A percentile compares a stretch with the other conserved stretches of the same genome.
Evolutionary conservation across 2,888 invertebrate species (phyloP).

Genomic region (Cataglyphis albicans): DNA sequence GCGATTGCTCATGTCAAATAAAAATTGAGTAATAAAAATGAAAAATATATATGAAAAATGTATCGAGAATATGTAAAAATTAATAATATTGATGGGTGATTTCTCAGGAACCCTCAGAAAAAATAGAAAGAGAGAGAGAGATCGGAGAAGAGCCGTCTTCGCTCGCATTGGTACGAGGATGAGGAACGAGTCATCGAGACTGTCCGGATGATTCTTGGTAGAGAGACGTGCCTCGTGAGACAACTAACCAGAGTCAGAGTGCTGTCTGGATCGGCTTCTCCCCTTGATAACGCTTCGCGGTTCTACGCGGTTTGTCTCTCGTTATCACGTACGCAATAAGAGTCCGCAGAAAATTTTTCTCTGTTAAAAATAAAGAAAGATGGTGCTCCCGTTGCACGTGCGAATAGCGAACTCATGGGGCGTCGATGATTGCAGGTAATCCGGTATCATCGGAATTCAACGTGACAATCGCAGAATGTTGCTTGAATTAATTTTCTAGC

Average conservation of each 20-base stretch:
- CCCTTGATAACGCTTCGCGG: constrained; percentile 75
- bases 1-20: not conserved
- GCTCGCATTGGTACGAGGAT: constrained; percentile 74
- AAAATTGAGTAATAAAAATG: not conserved
- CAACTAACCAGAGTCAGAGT: constrained; percentile 79
- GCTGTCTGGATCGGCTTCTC: constrained; percentile 77
- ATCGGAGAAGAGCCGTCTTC: constrained; percentile 49
- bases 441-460: constrained; percentile 4
- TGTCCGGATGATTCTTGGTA: constrained; percentile 83
- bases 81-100: constrained; percentile 79
- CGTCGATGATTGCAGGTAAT: not conserved
- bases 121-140: constrained; percentile 64
- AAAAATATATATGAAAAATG: not conserved
- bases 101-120: constrained; percentile 77
- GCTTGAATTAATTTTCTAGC: not conserved
- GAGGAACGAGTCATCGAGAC: constrained; percentile 82
- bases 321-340: constrained; percentile 58
- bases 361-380: constrained; percentile 72
- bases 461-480: not conserved
- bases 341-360: constrained; percentile 65
- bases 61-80: constrained; percentile 77
- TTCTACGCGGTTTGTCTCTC: constrained; percentile 37
- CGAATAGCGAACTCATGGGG: constrained; percentile 69
- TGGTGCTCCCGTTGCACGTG: constrained; percentile 72
- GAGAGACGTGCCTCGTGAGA: constrained; percentile 84